Evolutionary conservation across 2,797 vertebrate species (phyloP), one percentile per base, ranked within the genome.

Genomic region (Halcyon leucocephala): DNA sequence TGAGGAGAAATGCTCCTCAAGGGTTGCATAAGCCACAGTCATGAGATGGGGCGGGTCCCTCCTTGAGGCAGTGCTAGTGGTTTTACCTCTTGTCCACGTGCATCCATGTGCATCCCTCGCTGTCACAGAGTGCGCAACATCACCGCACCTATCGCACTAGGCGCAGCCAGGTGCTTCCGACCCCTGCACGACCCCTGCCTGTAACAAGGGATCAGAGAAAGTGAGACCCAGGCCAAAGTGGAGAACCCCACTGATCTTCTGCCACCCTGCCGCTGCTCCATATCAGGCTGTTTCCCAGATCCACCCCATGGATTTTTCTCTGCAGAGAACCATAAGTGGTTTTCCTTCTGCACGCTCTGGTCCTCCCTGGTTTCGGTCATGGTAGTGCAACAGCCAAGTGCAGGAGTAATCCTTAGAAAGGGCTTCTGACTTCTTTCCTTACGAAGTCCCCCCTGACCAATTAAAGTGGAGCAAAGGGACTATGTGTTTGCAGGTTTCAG

Each of bases 21-120:
- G 61, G 42, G 22, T 9, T 57, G 28, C 25, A 9, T 1, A 7
- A 10, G 48, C 7, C 33, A n/a, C 4, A 4, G 35, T 3, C 3
- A 2, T 19, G 62, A 28, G 42, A 35, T 8, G 64, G 41, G 42
- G 49, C 33, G 61, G 15, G 61, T 46, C 33, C 37, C 61, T 83
- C 10, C 93, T 55, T 4, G 2, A 20, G 57, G 70, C 73, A 60
- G 33, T 2, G n/a, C 46, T 44, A 61, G 39, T 35, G 79, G 37
- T 24, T 93, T 95, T 96, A 97, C 94, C 93, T 96, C 62, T 86
- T 81, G 55, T 94, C 42, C 86, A 29, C 1, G 12, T 14, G 81
- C 72, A 41, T 95, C 82, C 15, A 35, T 25, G 77, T 6, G 71
- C 89, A 88, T 95, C 87, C 66, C 79, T 26, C 2, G 51, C 25